Percentiles rank a stretch among this genome's conserved stretches.
These are phyloP conservation scores for Lucilia cuprina DNA, from an alignment of 1,140 invertebrate species.

Conservation along the genomic window DNA sequence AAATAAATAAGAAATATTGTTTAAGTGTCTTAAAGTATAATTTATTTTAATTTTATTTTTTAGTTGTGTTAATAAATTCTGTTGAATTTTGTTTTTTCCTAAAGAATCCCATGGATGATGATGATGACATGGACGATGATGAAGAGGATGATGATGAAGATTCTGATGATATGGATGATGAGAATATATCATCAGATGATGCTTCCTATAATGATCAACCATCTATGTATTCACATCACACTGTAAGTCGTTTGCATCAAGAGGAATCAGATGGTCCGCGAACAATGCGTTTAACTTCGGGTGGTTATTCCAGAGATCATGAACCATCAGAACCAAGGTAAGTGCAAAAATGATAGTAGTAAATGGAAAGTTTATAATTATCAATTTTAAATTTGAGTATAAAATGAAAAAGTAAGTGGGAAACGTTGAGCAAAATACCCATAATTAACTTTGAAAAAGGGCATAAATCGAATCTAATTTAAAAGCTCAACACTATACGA, in stretches of 20 bases:
- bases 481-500: too few relatives aligned
- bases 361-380: too few relatives aligned
- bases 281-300: constrained; percentile 48
- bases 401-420: too few relatives aligned
- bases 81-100: neutral
- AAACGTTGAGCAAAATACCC: too few relatives aligned
- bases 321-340: constrained; percentile 56
- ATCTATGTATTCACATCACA: constrained; percentile 51
- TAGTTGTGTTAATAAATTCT: neutral
- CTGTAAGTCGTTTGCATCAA: constrained; percentile 52
- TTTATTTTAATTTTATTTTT: neutral
- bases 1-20: neutral
- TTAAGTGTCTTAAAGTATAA: neutral
- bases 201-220: constrained; percentile 55
- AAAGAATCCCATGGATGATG: constrained; percentile 34
- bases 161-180: constrained; percentile 52
- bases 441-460: too few relatives aligned
- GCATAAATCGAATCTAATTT: too few relatives aligned
- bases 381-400: too few relatives aligned
- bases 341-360: too few relatives aligned
- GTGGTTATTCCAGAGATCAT: constrained; percentile 36
- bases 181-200: constrained; percentile 43
- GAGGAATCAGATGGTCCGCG: constrained; percentile 52
- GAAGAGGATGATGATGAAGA: constrained; percentile 54
- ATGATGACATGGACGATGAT: constrained; percentile 47